These are phyloP conservation scores for Galerucella pusilla DNA, from an alignment of 2,888 invertebrate genomes.

Conservation along the genomic window DNA sequence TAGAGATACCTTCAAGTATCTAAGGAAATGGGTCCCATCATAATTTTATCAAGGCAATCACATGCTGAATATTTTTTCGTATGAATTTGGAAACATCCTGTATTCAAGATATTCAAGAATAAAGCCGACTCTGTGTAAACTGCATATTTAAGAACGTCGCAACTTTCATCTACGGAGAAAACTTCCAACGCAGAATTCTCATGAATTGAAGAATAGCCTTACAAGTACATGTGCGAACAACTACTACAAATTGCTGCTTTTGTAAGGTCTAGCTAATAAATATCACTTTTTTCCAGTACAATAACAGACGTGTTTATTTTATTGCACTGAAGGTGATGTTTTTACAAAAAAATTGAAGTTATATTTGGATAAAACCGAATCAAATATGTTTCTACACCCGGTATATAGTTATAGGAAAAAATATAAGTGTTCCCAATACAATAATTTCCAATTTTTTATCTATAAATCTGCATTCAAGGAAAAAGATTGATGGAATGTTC, in stretches of 20 bases:
- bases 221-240: conserved; percentile 46
- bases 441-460: neutral
- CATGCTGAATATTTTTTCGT: too few species aligned
- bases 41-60: too few species aligned
- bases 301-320: conserved; percentile 24
- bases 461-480: neutral
- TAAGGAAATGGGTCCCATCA: too few species aligned
- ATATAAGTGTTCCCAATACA: too few species aligned
- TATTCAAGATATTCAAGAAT: neutral
- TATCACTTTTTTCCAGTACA: conserved; percentile 29
- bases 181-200: conserved; percentile 41
- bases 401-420: too few species aligned
- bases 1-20: too few species aligned
- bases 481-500: conserved; percentile 6
- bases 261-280: conserved; percentile 37
- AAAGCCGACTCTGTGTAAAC: neutral
- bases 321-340: neutral
- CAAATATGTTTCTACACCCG: too few species aligned
- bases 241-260: conserved; percentile 49
- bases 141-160: conserved; percentile 28
- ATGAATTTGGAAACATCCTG: too few species aligned
- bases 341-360: neutral
- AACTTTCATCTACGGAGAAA: conserved; percentile 37
- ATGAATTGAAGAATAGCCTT: conserved; percentile 43
- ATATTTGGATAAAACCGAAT: too few species aligned